Base-by-base conservation (phyloP, 1,140 invertebrate genomes). In the Psix sp. region DNA sequence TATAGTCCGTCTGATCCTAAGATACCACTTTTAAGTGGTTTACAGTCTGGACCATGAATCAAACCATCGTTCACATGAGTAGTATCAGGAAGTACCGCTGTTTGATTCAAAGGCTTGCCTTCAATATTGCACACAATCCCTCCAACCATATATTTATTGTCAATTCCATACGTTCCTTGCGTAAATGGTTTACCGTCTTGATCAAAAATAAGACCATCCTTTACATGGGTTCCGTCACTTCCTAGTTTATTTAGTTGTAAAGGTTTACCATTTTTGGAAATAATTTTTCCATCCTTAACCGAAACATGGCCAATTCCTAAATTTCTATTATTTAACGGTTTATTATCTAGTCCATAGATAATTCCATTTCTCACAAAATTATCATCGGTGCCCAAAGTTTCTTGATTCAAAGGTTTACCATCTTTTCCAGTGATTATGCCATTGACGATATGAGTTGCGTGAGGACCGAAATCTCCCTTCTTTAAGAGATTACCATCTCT, bases 401-500 rank as follows among this genome's bases (percentile, higher is more conserved):
- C 63, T 72, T 87, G 84, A 54, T 85, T 74, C 10, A 83, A 46
- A 29, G 81, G 80, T 54, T 85, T 87, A 0, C 82, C 83, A 36
- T 88, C 86, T 73, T 85, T 87, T 29, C 84, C 84, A 0, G 79
- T 83, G 3, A 88, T 65, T 5, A 82, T 36, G 3, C 87, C 83
- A 35, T 83, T 82, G 3, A 39, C 43, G 3, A 87, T 74, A 33
- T 85, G 77, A 9, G 76, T 57, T 0, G 81, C 83, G 13, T 84
- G 80, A 0, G 82, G 81, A 3, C 86, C 85, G 29, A 87, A 83
- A 26, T 87, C 83, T 0, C 54, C 77, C 21, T 86, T 86, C 18
- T 84, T 86, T 7, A 86, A 36, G 0, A 73, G 77, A 45, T 82
- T 83, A 5, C 62, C 77, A 39, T 86, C 84, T 33, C 85, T 87